Conservation (phyloP, 2,797 vertebrate species). For the Serranus cabrilla region DNA sequence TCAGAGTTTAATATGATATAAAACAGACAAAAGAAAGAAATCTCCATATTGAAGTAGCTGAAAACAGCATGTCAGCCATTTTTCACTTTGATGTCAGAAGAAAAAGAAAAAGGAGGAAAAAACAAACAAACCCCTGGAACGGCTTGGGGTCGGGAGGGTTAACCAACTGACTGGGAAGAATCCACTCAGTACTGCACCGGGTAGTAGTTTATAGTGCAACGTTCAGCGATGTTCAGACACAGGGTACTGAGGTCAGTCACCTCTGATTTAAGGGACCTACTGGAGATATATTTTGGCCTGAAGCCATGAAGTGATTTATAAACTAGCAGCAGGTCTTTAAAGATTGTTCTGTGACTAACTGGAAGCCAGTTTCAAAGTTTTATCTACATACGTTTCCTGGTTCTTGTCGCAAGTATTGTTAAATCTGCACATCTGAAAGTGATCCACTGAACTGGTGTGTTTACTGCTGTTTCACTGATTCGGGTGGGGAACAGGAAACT, state of each 20-base stretch:
- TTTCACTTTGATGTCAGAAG: no score
- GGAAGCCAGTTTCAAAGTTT: constrained; percentile 12
- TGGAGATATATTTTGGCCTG: constrained; percentile 1
- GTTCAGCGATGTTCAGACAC: background rate
- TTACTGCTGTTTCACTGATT: constrained; percentile 20
- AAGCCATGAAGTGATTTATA: background rate
- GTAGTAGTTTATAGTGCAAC: no score
- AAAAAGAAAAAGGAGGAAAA: no score
- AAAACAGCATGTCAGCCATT: no score
- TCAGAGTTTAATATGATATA: no score
- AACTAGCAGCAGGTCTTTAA: constrained; percentile 20
- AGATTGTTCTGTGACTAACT: constrained; percentile 7
- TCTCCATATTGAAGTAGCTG: no score
- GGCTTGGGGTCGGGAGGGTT: no score
- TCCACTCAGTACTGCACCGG: no score
- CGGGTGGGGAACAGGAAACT: background rate
- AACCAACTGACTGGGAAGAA: no score
- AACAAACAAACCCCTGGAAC: no score
- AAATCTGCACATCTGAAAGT: background rate
- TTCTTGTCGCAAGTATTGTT: constrained; percentile 10
- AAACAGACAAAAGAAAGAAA: no score
- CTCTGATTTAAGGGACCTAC: constrained; percentile 4
- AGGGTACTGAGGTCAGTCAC: background rate
- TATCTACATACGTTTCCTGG: constrained; percentile 10
- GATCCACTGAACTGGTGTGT: background rate